These are phyloP conservation scores for Trinectes maculatus DNA, from an alignment of 2,113 vertebrate genomes.

Conservation along the genomic window DNA sequence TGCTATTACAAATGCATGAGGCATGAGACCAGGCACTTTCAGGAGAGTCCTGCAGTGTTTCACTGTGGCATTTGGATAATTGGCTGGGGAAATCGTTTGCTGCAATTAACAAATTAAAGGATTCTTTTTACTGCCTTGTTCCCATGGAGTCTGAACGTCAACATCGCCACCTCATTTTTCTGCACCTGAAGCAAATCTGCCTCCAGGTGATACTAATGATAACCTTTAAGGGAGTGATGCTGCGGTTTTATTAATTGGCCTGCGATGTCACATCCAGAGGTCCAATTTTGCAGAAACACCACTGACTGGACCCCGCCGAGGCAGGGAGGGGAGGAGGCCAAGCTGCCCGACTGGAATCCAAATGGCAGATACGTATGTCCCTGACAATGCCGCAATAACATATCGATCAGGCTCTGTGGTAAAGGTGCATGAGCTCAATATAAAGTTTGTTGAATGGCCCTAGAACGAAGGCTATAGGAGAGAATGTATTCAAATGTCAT, in stretches of 20 bases:
- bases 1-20: constrained; percentile 73
- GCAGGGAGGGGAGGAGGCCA: constrained; percentile 35
- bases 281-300: constrained; percentile 39
- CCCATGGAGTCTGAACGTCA: constrained; percentile 14
- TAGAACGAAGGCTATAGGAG: constrained; percentile 35
- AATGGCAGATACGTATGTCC: constrained; percentile 73
- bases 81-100: constrained; percentile 69
- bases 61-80: constrained; percentile 76
- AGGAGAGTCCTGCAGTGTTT: constrained; percentile 63
- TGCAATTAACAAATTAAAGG: constrained; percentile 75
- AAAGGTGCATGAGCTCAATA: constrained; percentile 70
- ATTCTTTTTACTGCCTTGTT: constrained; percentile 40
- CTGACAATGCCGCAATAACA: constrained; percentile 73
- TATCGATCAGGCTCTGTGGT: constrained; percentile 72
- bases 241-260: constrained; percentile 49
- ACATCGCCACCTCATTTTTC: constrained; percentile 9
- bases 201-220: constrained; percentile 42
- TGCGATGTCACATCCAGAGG: constrained; percentile 46
- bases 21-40: constrained; percentile 59
- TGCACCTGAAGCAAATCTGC: constrained; percentile 32
- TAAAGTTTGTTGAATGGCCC: constrained; percentile 53
- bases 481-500: constrained; percentile 77
- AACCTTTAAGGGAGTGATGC: constrained; percentile 54
- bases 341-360: constrained; percentile 48
- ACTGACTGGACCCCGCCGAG: constrained; percentile 4